Base-by-base conservation (phyloP, 2,888 invertebrate species). In the Noctua janthina region DNA sequence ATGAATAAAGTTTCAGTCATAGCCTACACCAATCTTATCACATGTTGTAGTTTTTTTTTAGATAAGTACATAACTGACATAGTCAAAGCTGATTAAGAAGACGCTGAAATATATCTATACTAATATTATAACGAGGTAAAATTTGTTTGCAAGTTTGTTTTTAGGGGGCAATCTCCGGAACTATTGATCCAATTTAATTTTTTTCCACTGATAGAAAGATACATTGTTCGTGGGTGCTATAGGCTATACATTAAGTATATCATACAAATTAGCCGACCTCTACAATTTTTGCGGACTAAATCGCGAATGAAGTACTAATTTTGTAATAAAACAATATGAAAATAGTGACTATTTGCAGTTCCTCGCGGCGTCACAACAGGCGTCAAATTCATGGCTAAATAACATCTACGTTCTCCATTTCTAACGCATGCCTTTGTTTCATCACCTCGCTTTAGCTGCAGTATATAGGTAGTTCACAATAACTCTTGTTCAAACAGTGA, bases 401-500 rank as follows among this genome's bases (percentile, higher is more conserved):
- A 23, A 20, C 2, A n/a, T 2, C 35, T 1, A 66, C 35, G 1
- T 20, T 66, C 35, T 20, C 35, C 20, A 66, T 66, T 66, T 56
- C 23, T 23, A 49, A 51, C 11, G 46, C 46, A 71, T 62, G 54
- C 54, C 35, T 29, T n/a, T 43, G 23, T 5, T 17, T 39, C 7
- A 29, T 69, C 23, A 81, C 13, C 13, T n/a, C 10, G 35, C 2
- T 6, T 51, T 54, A 54, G n/a, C 35, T 46, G 35, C 67, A 6
- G 35, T 39, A n/a, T 35, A 13, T 49, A 76, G n/a, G 8, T 72
- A 49, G 69, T 64, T 76, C 35, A 82, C 49, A 75, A 64, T 66
- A 69, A 67, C 13, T 11, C n/a, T 74, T 74, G 20, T 72, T 74
- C 68, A 68, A 71, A 69, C 81, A 95, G 95, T 56, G 95, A 94